Evolutionary conservation across 2,888 invertebrate genomes (phyloP), one percentile per base, ranked within the genome.

Genomic region (Cyclophora punctaria): DNA sequence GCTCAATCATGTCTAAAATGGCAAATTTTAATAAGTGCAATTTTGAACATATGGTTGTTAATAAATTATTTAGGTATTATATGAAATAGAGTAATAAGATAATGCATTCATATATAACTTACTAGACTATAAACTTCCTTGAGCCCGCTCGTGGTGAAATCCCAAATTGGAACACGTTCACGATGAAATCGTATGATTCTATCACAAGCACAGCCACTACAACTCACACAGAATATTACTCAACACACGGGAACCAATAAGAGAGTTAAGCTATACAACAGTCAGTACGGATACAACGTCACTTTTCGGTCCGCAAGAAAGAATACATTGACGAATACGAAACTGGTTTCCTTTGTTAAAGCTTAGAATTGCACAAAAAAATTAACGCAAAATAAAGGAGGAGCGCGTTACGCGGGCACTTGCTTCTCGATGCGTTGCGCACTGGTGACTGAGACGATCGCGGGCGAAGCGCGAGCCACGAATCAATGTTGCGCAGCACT

Each of bases 81-180:
- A 20, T 20, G 1, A 20, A 20, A 20, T 20, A 20, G 20, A 7
- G 5, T 43, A 41, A 43, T 43, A 7, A 43, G 45, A 41, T 42
- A 47, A 42, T 46, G 48, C 34, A 7, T 57, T 37, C 37, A 37
- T 37, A 37, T 5, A 37, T 57, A 71, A 84, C 88, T 85, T 71
- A 88, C 87, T 83, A 82, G 86, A 75, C 88, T 78, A 80, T 88
- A 88, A 75, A 87, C 72, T 84, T 86, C 86, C 84, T 88, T 87
- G 71, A 88, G 81, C 85, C 88, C 87, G 83, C 84, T 88, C 87
- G 87, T 88, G 87, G 73, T 88, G 87, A 87, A 88, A 85, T 87
- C 85, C 84, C 68, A 81, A 85, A 78, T 76, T 79, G 82, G 78
- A 80, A 83, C 86, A 85, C 83, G 83, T 80, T 81, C 75, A 67